Conservation (phyloP, 2,797 vertebrate genomes). For the Chelmon rostratus region DNA sequence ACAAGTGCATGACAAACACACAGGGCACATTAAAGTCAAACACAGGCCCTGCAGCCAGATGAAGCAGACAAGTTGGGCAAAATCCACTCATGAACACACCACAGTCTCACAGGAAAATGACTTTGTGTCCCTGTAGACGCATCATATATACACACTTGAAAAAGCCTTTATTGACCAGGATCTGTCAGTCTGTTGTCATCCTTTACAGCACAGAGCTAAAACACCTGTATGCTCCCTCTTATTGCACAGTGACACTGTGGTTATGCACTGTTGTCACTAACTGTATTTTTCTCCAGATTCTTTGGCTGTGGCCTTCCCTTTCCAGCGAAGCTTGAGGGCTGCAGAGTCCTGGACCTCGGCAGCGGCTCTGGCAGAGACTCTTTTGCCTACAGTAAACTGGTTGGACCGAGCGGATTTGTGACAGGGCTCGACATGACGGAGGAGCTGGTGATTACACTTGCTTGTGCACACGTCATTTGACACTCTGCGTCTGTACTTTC, state of each 20-base stretch:
- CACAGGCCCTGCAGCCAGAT: background rate
- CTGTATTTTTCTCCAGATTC: slow-evolving; percentile 81
- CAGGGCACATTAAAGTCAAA: too few relatives aligned
- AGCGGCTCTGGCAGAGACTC: slow-evolving; percentile 91
- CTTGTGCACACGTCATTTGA: accelerated
- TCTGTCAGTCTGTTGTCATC: background rate
- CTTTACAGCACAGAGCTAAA: background rate
- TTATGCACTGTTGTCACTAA: background rate
- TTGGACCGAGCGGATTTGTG: slow-evolving; percentile 86
- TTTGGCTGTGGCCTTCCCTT: slow-evolving; percentile 91
- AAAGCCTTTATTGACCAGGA: background rate
- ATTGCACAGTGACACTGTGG: background rate
- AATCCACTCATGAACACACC: background rate
- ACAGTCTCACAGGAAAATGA: background rate
- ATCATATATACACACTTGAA: background rate
- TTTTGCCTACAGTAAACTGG: slow-evolving; percentile 89
- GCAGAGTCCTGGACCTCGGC: slow-evolving; percentile 90
- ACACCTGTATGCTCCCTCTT: background rate
- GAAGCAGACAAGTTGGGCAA: background rate
- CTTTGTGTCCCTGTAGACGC: background rate
- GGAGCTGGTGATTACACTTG: slow-evolving; percentile 81
- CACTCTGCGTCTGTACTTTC: background rate
- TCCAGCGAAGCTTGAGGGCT: slow-evolving; percentile 86
- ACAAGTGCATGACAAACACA: too few relatives aligned
- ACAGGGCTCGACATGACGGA: slow-evolving; percentile 91